These are phyloP conservation scores for Lytechinus pictus DNA, from an alignment of 35 echinoderm and acorn worm species.

Conservation along the genomic window DNA sequence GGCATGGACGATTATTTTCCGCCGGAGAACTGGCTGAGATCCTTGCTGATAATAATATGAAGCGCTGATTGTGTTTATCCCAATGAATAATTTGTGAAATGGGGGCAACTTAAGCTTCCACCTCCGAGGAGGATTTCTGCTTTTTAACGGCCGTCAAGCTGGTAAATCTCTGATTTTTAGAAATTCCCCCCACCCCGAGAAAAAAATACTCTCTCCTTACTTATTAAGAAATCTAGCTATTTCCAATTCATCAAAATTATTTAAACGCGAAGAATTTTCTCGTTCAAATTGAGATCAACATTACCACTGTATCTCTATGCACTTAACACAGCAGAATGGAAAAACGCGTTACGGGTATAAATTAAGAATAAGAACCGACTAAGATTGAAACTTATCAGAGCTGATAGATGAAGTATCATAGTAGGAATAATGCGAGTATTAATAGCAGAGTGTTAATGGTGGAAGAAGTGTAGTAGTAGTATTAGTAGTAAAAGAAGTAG, in stretches of 20 bases:
- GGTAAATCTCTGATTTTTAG: not conserved
- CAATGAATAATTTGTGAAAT: constrained; percentile 41
- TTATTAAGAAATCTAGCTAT: not conserved
- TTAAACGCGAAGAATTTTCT: no score
- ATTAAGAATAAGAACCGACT: no score
- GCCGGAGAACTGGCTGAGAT: not conserved
- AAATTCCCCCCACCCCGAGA: not conserved
- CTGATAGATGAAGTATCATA: no score
- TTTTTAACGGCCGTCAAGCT: not conserved
- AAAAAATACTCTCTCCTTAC: not conserved
- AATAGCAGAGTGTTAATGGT: no score
- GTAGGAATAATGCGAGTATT: no score
- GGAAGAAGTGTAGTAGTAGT: no score
- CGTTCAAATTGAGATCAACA: no score
- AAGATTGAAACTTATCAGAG: no score
- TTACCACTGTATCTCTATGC: no score
- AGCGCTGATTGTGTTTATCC: constrained; percentile 31
- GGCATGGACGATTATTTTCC: not conserved
- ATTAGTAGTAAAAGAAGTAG: no score
- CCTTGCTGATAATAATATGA: not conserved
- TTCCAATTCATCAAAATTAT: not conserved
- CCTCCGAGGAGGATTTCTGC: not conserved
- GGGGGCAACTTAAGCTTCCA: not conserved
- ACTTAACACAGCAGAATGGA: no score
- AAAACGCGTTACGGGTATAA: no score